Base-by-base conservation (phyloP, 1,140 invertebrate genomes). In the Cyclina sinensis region DNA sequence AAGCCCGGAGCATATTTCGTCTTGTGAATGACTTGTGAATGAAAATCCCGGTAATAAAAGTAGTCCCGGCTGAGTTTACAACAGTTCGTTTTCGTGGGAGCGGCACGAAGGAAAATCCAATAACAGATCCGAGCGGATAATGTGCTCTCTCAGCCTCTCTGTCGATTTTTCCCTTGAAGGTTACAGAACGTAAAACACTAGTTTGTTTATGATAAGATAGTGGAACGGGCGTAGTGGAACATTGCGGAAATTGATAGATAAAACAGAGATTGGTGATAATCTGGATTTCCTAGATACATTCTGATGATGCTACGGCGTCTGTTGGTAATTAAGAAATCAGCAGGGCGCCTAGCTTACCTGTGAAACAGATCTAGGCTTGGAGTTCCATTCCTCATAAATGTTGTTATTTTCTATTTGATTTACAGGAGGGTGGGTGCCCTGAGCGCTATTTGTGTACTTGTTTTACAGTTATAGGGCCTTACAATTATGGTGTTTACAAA, bases 141-240 rank as follows among this genome's bases (percentile, higher is more conserved):
- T 7, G 46, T 48, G 7, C 46, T 48, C 18, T 48, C 18, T 11
- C 51, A 57, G 21, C n/a, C 37, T 21, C n/a, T 27, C 62, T 65
- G 62, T 27, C 7, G n/a, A 30, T 3, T 3, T 70, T 70, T 39
- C 37, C 65, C 57, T n/a, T 27, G 57, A 18, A 70, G 65, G 65
- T 37, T 27, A 70, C 35, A 70, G 1, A 70, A 35, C 65, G 65
- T 5, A 37, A 70, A 70, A 70, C n/a, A n/a, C 14, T 37, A 37
- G 27, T 70, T 70, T 70, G 65, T 70, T 70, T 35, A 70, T 14
- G 65, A 70, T 70, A 16, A 70, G 65, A 70, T 70, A 70, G 65
- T 70, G 65, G 4, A 18, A 70, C 16, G 14, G 32, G 65, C 32
- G 65, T 24, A n/a, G 35, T 21, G 65, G 37, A 70, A 70, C 24